Conservation (phyloP, 2,797 vertebrate genomes). For the Monodelphis domestica region DNA sequence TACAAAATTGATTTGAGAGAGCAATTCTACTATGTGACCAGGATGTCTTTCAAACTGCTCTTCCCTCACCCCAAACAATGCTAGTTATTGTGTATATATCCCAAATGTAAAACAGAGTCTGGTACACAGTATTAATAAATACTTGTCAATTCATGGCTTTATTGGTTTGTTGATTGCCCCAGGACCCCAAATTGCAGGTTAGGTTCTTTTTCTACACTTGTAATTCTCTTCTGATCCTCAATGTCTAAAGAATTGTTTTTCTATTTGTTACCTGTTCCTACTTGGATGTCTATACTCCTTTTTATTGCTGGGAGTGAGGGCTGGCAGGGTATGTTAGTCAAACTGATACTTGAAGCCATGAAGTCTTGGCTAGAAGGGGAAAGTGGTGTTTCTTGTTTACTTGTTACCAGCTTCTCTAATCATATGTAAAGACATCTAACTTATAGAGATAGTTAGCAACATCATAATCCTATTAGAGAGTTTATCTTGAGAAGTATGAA, state of each 20-base stretch:
- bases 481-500: constrained; percentile 37
- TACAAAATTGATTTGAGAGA: background rate
- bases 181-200: background rate
- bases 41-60: background rate
- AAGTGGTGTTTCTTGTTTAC: background rate
- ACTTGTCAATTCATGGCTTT: background rate
- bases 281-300: background rate
- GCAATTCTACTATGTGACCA: background rate
- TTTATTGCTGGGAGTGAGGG: background rate
- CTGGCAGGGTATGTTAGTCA: background rate
- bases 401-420: background rate
- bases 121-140: background rate
- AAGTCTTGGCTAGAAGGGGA: background rate
- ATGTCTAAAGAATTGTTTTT: constrained; percentile 24
- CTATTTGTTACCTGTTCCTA: background rate
- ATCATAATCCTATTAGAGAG: background rate
- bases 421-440: background rate
- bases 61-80: no score
- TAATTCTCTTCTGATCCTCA: background rate
- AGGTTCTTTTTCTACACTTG: background rate
- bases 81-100: background rate
- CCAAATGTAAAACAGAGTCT: background rate
- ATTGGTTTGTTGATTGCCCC: background rate
- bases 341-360: background rate
- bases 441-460: background rate